Percentiles rank a stretch among this genome's conserved stretches.
These are phyloP conservation scores for Zele albiditarsus DNA, from an alignment of 2,888 invertebrate species.

Conservation along the genomic window DNA sequence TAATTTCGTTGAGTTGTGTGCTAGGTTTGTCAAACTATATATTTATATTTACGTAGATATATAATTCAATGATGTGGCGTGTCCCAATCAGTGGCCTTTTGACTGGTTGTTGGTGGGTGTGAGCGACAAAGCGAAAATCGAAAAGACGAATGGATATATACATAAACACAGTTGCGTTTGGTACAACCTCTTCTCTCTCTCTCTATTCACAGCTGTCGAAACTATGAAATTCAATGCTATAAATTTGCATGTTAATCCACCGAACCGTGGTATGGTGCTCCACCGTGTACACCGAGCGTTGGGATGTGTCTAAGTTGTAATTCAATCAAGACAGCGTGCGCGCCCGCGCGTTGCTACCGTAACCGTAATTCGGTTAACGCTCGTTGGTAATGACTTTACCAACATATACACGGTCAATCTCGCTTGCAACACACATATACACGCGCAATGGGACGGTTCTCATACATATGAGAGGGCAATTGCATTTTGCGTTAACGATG, in stretches of 20 bases:
- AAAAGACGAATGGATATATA: slow-evolving; percentile 27
- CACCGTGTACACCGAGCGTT: slow-evolving; percentile 54
- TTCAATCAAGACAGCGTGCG: slow-evolving; percentile 64
- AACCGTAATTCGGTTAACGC: slow-evolving; percentile 65
- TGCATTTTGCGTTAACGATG: slow-evolving; percentile 35
- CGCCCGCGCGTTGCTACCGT: slow-evolving; percentile 53
- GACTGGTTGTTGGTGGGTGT: background rate
- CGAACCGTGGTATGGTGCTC: slow-evolving; percentile 55
- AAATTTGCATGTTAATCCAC: slow-evolving; percentile 67
- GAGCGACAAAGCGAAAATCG: background rate
- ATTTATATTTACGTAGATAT: background rate
- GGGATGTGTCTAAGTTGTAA: slow-evolving; percentile 66
- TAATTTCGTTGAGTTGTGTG: background rate
- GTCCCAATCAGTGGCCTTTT: slow-evolving; percentile 38
- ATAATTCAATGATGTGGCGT: slow-evolving; percentile 14
- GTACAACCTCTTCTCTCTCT: slow-evolving; percentile 3
- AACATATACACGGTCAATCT: slow-evolving; percentile 57
- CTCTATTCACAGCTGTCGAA: slow-evolving; percentile 65
- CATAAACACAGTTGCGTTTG: background rate
- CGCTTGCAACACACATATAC: slow-evolving; percentile 35
- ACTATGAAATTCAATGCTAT: slow-evolving; percentile 70
- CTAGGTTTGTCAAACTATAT: background rate
- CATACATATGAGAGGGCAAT: slow-evolving; percentile 42
- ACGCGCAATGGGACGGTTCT: slow-evolving; percentile 21
- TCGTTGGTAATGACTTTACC: slow-evolving; percentile 62